phyloP scores from a whole-genome alignment of 2,113 vertebrate genomes.

The Carettochelys insculpta region DNA sequence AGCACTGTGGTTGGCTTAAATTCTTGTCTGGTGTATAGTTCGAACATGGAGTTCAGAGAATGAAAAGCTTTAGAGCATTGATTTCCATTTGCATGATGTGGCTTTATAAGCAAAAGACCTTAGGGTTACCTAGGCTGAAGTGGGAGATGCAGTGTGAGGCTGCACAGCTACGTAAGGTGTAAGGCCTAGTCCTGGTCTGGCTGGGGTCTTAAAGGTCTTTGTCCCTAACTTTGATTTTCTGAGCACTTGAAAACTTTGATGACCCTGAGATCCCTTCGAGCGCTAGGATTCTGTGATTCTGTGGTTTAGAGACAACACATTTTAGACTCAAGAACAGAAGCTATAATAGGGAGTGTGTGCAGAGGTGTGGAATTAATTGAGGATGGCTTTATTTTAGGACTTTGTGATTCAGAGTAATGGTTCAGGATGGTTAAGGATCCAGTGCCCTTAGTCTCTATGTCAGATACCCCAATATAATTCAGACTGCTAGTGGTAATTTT shows the following conservation, averaged over 20 bases:
- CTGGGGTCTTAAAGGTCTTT: neutral
- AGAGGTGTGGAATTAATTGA: neutral
- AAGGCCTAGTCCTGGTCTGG: neutral
- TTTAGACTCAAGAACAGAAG: constrained; percentile 3
- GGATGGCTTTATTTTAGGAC: neutral
- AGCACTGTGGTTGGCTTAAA: neutral
- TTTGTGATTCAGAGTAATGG: neutral
- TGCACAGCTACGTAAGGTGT: neutral
- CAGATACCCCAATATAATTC: neutral
- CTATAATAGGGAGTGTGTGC: neutral
- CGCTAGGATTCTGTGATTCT: too few species aligned
- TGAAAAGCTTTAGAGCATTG: neutral
- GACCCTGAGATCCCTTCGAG: too few species aligned
- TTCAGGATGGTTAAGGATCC: neutral
- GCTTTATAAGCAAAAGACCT: neutral
- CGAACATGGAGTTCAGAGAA: neutral
- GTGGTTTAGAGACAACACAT: too few species aligned
- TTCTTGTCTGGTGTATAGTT: neutral
- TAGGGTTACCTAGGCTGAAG: neutral
- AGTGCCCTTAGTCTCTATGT: neutral
- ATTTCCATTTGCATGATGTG: neutral
- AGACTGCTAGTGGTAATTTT: neutral
- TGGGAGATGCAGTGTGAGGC: neutral
- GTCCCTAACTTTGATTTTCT: neutral
- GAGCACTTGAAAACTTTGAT: too few species aligned